Conservation (phyloP, 2,797 vertebrate genomes). For the Nyctibius grandis region DNA sequence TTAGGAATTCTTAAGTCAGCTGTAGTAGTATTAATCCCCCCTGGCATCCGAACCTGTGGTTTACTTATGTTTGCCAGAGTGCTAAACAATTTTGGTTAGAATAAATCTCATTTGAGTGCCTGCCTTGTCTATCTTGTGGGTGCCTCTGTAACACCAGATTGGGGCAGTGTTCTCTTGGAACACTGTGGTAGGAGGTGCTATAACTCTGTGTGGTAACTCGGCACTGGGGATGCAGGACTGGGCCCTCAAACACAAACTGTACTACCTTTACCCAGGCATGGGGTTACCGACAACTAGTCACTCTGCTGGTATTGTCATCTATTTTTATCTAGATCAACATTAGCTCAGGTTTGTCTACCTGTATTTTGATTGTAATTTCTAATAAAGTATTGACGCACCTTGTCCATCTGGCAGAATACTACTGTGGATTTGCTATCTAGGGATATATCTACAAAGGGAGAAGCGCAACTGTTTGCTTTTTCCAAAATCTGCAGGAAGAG, state of each 20-base stretch:
- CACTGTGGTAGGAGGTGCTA: neutral
- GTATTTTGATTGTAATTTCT: neutral
- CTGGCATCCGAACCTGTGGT: too few species aligned
- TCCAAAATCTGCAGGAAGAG: neutral
- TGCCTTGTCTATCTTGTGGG: too few species aligned
- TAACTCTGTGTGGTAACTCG: neutral
- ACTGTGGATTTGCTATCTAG: neutral
- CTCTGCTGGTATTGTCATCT: neutral
- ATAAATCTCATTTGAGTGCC: too few species aligned
- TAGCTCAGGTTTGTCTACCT: neutral
- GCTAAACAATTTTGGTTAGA: too few species aligned
- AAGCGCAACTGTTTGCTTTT: neutral
- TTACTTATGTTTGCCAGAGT: too few species aligned
- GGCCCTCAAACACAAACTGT: fast-evolving
- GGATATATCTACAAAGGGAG: neutral
- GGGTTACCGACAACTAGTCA: neutral
- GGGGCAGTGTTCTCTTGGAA: too few species aligned
- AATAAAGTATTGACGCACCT: neutral
- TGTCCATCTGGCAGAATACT: neutral
- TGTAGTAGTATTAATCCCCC: too few species aligned
- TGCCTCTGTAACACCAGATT: too few species aligned
- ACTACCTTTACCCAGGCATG: fast-evolving
- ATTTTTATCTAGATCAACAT: neutral
- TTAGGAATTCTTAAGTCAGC: too few species aligned
- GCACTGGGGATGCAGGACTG: neutral